These are phyloP conservation scores for Chironomus tepperi DNA, from an alignment of 1,140 invertebrate genomes.

Conservation along the genomic window DNA sequence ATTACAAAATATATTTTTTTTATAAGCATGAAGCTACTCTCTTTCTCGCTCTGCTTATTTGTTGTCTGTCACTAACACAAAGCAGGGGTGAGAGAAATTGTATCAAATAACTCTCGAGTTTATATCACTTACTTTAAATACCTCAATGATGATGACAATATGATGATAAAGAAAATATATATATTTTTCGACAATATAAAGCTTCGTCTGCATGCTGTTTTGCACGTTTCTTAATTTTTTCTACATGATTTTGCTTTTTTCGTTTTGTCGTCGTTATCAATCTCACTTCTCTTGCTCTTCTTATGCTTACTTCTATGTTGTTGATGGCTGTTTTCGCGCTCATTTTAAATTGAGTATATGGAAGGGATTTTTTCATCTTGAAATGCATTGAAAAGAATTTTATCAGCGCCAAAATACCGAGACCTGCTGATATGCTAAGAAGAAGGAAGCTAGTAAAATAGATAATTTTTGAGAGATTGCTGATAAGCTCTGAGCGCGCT, in stretches of 20 bases:
- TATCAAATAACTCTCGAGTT: slow-evolving; percentile 11
- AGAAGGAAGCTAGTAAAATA: too few relatives aligned
- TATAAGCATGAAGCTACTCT: too few relatives aligned
- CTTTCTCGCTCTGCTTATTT: background rate
- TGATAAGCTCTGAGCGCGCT: too few relatives aligned
- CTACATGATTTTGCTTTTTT: background rate
- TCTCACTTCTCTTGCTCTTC: background rate
- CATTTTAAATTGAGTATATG: too few relatives aligned
- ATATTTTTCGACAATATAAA: background rate
- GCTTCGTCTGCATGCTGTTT: slow-evolving; percentile 18
- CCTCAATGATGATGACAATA: background rate
- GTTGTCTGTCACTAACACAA: background rate
- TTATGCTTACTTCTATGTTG: too few relatives aligned
- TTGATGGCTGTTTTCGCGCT: background rate
- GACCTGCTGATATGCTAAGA: too few relatives aligned
- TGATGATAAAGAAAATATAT: background rate
- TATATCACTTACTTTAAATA: background rate
- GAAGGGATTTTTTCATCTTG: too few relatives aligned
- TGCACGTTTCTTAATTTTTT: background rate
- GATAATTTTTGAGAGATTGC: too few relatives aligned
- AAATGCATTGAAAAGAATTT: too few relatives aligned
- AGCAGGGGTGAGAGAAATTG: background rate
- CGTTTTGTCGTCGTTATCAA: background rate
- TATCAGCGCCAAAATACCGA: too few relatives aligned
- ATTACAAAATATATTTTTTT: background rate